Conservation (phyloP, 2,888 invertebrate genomes). For the Trichopria drosophilae region DNA sequence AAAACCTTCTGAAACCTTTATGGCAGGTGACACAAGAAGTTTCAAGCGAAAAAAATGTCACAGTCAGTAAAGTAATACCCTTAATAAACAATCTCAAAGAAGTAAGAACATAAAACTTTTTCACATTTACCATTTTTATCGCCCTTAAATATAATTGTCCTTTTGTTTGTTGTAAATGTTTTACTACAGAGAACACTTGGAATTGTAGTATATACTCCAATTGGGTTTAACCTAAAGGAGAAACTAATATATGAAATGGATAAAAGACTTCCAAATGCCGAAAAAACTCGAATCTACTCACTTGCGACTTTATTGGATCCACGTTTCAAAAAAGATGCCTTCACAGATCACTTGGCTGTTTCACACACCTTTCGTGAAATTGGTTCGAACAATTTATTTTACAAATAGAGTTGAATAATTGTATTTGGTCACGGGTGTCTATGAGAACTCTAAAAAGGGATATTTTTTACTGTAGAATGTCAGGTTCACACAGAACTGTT, state of each 20-base stretch:
- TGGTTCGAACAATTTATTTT: no score
- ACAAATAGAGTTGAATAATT: no score
- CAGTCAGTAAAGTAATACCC: no score
- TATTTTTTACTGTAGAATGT: no score
- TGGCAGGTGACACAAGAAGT: conserved; percentile 4
- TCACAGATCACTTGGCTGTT: neutral
- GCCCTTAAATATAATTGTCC: no score
- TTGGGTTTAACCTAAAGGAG: neutral
- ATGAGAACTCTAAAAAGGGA: no score
- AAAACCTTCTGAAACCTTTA: neutral
- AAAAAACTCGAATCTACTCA: neutral
- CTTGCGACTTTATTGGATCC: conserved; percentile 4
- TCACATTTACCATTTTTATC: no score
- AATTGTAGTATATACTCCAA: neutral
- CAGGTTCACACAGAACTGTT: no score
- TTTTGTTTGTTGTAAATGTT: neutral
- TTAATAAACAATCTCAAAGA: neutral
- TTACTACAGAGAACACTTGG: neutral
- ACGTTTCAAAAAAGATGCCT: conserved; percentile 1
- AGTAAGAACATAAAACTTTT: no score
- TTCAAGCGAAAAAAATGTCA: conserved; percentile 1
- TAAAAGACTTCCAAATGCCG: neutral
- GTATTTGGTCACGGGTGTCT: no score
- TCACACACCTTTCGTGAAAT: no score
- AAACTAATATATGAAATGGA: conserved; percentile 3